Base-by-base conservation (phyloP, 2,888 invertebrate species). In the Leptopilina syphax region DNA sequence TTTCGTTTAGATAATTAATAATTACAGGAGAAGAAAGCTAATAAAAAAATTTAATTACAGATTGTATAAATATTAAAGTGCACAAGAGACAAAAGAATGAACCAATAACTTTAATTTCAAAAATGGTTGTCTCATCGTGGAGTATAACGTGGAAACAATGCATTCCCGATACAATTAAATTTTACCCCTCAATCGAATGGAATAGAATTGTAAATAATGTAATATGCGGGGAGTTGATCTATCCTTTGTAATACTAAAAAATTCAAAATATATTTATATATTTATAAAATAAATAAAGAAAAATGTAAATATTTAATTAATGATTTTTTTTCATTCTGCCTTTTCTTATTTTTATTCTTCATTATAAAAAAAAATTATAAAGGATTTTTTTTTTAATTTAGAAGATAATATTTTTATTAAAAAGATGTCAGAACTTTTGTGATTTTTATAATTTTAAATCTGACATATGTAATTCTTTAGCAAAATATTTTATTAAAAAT, bases 161-260 rank as follows among this genome's bases (percentile, higher is more conserved):
- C 81, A 88, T 92, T 76, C 92, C 92, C 65, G 92, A 92, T 70
- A 90, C 91, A 0, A 88, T 92, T 3, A 86, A 78, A 67, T 81
- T 85, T 54, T 90, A 92, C 79, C 89, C 90, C 13, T 81, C 90
- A 2, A 91, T 93, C 3, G 89, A 92, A 84, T 93, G 93, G 92
- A 84, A 85, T 57, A 86, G 86, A 13, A 91, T 92, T 80, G 82
- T 89, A 2, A 89, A 85, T 78, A 90, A 89, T 80, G 85, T 92
- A 77, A 88, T 91, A 78, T 91, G 90, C 89, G 93, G 92, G 0
- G 89, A 92, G 85, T 87, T 93, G n/a, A 86, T 93, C n/a, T 92
- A 93, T 84, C 92, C 92, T 4, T 85, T 91, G 73, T 91, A 85
- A 82, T 68, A 65, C 12, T 60, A 8, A 60, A 60, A 60, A 18